phyloP scores from a whole-genome alignment of 1,140 invertebrate genomes.

The Calephelis virginiensis region DNA sequence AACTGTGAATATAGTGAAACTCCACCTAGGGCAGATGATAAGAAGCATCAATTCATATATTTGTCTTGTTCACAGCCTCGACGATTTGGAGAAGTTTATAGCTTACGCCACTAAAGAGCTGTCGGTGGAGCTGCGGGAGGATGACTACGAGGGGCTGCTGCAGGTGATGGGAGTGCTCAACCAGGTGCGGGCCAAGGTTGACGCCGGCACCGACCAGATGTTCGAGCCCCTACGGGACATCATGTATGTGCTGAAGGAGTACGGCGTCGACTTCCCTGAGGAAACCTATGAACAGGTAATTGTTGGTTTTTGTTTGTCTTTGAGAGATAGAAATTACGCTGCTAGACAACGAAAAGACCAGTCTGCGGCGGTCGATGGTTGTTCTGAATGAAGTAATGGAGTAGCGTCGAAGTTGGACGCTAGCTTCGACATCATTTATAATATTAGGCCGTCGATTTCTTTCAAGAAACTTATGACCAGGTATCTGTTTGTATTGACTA shows the following conservation, averaged over 20 bases:
- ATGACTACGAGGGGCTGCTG: conserved; percentile 83
- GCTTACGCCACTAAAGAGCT: conserved; percentile 79
- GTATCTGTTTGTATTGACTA: too few relatives aligned
- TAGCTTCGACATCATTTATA: too few relatives aligned
- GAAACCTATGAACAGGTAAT: conserved; percentile 79
- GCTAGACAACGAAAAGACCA: too few relatives aligned
- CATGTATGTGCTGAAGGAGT: conserved; percentile 85
- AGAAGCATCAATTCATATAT: too few relatives aligned
- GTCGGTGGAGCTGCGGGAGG: conserved; percentile 80
- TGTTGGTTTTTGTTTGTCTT: neutral
- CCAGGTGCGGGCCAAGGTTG: conserved; percentile 80
- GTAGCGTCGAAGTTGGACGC: too few relatives aligned
- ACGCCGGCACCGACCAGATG: conserved; percentile 83
- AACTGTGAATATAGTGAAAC: too few relatives aligned
- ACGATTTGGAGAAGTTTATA: conserved; percentile 82
- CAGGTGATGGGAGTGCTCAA: conserved; percentile 81
- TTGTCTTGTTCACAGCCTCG: conserved; percentile 49
- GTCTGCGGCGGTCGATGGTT: too few relatives aligned
- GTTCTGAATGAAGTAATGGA: too few relatives aligned
- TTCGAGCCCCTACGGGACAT: conserved; percentile 90
- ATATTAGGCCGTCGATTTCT: too few relatives aligned
- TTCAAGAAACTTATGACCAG: too few relatives aligned
- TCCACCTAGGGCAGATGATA: too few relatives aligned
- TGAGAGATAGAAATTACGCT: too few relatives aligned
- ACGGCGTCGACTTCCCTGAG: conserved; percentile 87